These are phyloP conservation scores for Misgurnus mizolepis DNA, from an alignment of 2,113 vertebrate genomes.

Conservation along the genomic window DNA sequence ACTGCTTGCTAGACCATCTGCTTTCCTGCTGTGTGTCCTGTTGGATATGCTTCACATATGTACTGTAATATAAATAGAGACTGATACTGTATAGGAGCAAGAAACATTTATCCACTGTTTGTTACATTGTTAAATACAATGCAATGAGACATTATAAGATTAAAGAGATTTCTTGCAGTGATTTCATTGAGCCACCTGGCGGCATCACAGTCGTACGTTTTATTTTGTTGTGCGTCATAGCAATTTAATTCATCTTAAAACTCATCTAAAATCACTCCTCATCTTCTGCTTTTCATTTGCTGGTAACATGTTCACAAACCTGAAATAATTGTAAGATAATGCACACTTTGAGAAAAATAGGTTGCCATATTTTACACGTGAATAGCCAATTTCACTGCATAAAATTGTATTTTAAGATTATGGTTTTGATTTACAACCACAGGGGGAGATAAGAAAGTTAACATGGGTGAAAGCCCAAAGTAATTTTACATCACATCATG, in stretches of 20 bases:
- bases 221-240: not conserved
- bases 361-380: not conserved
- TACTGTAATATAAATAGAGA: not conserved
- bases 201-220: not conserved
- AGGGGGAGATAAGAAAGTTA: not conserved
- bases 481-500: no score
- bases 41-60: not conserved
- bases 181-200: not conserved
- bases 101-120: not conserved
- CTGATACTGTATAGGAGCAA: no score
- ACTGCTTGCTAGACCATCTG: constrained; percentile 26
- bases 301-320: not conserved
- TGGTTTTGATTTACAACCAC: not conserved
- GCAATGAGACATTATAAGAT: no score
- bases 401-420: not conserved
- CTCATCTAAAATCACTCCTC: constrained; percentile 1
- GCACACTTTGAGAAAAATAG: not conserved
- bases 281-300: not conserved
- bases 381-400: not conserved
- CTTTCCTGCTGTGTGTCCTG: constrained; percentile 11
- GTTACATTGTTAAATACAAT: not conserved
- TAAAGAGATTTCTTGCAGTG: not conserved
- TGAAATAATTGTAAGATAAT: not conserved
- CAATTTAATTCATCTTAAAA: not conserved
- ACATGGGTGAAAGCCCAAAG: no score